Conservation (phyloP, 1,140 invertebrate species). For the Panagrolaimus sp. region DNA sequence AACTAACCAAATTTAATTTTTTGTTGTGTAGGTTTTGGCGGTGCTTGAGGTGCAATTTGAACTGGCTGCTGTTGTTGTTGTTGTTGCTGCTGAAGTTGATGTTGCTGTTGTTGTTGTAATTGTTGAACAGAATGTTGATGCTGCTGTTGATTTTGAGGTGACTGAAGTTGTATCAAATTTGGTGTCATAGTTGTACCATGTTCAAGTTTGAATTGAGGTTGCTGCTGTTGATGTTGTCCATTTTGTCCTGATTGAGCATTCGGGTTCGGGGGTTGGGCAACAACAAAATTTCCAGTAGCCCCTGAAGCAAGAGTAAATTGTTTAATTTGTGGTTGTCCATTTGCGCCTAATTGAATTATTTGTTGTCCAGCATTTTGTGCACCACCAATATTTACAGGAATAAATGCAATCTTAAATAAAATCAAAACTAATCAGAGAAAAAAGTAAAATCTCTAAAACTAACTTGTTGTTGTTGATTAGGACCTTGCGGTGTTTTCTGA, state of each 20-base stretch:
- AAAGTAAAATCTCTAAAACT: too few relatives aligned
- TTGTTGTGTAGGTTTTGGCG: constrained; percentile 37
- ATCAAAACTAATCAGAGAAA: too few relatives aligned
- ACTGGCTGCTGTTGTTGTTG: constrained; percentile 19
- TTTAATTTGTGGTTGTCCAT: not conserved
- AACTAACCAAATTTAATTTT: constrained; percentile 51
- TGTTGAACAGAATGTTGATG: constrained; percentile 10
- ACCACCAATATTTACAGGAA: not conserved
- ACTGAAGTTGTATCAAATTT: not conserved
- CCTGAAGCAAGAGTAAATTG: not conserved
- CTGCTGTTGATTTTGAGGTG: constrained; percentile 12
- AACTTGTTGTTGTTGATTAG: not conserved
- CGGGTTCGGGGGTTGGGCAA: not conserved
- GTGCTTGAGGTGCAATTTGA: not conserved
- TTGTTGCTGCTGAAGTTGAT: constrained; percentile 17
- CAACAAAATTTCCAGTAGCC: not conserved
- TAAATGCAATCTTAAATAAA: constrained; percentile 3
- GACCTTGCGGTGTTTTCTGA: not conserved
- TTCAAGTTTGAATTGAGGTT: not conserved
- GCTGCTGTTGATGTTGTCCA: too few relatives aligned
- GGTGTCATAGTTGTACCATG: constrained; percentile 5
- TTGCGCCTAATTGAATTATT: not conserved
- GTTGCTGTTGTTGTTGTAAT: constrained; percentile 13
- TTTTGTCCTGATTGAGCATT: not conserved
- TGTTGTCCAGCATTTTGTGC: not conserved